A percentile compares a stretch with the other conserved stretches of the same genome.
Evolutionary conservation across 2,113 vertebrate genomes (phyloP).

Genomic region (Galeopterus variegatus): DNA sequence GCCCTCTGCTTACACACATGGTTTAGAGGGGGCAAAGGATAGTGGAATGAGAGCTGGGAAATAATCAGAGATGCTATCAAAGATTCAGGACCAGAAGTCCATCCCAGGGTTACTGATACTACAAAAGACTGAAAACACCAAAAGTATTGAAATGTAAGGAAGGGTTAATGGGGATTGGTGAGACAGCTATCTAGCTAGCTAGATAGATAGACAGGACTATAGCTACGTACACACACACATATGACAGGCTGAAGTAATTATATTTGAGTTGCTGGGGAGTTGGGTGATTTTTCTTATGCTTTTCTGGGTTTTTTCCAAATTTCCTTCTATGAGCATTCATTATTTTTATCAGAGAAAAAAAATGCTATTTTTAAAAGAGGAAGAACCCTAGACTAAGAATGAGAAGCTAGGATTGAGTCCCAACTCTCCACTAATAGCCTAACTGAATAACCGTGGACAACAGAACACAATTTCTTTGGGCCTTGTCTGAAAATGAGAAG

Average conservation of each 20-base stretch:
- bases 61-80: neutral
- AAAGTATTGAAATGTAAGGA: neutral
- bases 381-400: neutral
- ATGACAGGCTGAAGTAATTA: neutral
- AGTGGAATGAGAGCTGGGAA: neutral
- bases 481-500: neutral
- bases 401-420: neutral
- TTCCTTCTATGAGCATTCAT: neutral
- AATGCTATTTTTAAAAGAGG: neutral
- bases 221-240: neutral
- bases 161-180: neutral
- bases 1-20: neutral
- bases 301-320: constrained; percentile 30
- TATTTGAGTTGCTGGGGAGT: neutral
- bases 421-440: neutral
- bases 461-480: neutral
- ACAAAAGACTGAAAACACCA: neutral
- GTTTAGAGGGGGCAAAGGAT: neutral
- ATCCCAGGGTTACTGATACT: neutral
- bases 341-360: constrained; percentile 5
- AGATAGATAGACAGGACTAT: neutral
- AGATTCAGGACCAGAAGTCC: neutral
- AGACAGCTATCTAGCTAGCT: neutral
- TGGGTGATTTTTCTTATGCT: neutral
- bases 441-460: neutral